Base-by-base conservation (phyloP, 2,888 invertebrate genomes). In the Dasysyrphus albostriatus region DNA sequence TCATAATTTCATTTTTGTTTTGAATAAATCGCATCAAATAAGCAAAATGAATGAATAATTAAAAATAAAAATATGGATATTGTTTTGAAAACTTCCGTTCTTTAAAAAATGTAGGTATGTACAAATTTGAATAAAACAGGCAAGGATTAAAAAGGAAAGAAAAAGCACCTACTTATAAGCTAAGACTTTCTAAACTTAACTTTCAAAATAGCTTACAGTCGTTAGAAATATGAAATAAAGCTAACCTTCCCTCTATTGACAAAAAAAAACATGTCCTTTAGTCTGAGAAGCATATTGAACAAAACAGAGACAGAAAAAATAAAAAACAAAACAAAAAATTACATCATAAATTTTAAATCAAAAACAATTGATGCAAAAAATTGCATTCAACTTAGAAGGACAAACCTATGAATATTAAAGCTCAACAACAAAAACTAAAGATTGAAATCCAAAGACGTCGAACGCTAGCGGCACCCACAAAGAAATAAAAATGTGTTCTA, bases 311-410 rank as follows among this genome's bases (percentile, higher is more conserved):
- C 67, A 42, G 8, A 39, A 6, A n/a, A 19, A 77, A 58, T 39
- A 70, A 37, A 59, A 51, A 61, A 29, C 12, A 44, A 29, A 24
- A 47, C 10, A 54, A 73, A 82, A 72, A 78, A 78, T 72, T 54
- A 44, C 78, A 78, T 83, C 83, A 87, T 87, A 87, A 83, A 87
- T 83, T 87, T 87, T 67, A 87, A 83, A 87, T 87, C 87, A 87
- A 87, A 87, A 87, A 87, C 83, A 87, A 87, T 87, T 87, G 87
- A 87, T 87, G 87, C 87, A 87, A 87, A 79, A 87, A 87, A 87
- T 87, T 87, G 83, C 87, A 78, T 87, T 78, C 78, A 51, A 75
- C 75, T 79, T 75, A 65, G 67, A 74, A 59, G 65, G 87, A 70
- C 83, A 67, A 84, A 61, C 76, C 81, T 47, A 83, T 78, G 74